phyloP scores from a whole-genome alignment of 2,797 vertebrate genomes.

The Natrix natrix region DNA sequence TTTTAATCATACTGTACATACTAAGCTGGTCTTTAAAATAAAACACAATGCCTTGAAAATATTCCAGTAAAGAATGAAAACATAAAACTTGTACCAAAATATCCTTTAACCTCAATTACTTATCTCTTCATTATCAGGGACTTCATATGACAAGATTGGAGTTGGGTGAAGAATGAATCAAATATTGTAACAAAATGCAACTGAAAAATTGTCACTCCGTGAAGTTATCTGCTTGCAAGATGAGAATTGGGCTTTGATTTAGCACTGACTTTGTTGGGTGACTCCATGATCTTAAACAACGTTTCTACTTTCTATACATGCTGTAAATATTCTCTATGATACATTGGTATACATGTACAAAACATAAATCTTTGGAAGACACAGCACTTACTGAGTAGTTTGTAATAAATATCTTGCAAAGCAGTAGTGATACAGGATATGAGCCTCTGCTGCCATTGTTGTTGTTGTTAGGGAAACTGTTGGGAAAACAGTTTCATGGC shows the following conservation, averaged over 20 bases:
- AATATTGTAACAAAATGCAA: not conserved
- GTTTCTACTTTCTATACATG: not conserved
- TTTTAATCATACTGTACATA: not conserved
- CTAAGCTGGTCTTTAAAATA: not conserved
- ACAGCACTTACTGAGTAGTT: not conserved
- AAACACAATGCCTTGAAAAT: not conserved
- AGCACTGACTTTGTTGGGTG: not conserved
- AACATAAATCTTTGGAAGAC: not conserved
- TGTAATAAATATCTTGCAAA: not conserved
- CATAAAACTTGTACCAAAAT: not conserved
- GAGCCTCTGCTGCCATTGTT: not conserved
- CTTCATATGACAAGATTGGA: not conserved
- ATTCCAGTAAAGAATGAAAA: not conserved
- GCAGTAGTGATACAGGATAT: not conserved
- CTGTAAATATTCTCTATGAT: not conserved
- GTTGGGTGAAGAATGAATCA: not conserved
- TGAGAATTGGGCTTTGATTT: not conserved
- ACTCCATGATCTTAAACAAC: not conserved
- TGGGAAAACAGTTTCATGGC: not conserved
- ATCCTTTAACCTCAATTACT: not conserved
- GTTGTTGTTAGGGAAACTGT: not conserved
- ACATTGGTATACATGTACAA: not conserved
- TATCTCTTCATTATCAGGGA: not conserved
- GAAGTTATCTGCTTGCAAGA: not conserved
- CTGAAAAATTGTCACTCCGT: not conserved